Base-by-base conservation (phyloP, 2,888 invertebrate species). In the Hyposoter didymator region DNA sequence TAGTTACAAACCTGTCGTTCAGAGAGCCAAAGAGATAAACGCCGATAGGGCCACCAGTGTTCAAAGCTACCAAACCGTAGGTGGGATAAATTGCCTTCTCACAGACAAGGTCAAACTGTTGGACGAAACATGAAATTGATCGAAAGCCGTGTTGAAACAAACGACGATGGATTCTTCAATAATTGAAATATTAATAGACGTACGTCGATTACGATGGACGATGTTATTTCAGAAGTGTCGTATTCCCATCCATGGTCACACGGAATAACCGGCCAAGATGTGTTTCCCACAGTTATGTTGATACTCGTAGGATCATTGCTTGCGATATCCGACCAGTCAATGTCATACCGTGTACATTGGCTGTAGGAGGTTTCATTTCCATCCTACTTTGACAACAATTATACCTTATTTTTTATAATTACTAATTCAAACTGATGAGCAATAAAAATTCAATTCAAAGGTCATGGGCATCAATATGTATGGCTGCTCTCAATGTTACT, bases 51-150 rank as follows among this genome's bases (percentile, higher is more conserved):
- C 98, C 98, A 69, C 98, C 98, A 49, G 97, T 95, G 92, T 98
- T 98, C 78, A 98, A 95, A 4, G 98, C 97, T 0, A 97, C 97
- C 88, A 98, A 94, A 8, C 98, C 98, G 78, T 98, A 95, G 0
- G 98, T 98, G 3, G 98, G 98, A 94, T 98, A 98, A 89, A 98
- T 97, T 87, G 97, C 97, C 89, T 96, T 96, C 81, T 97, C 97
- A 93, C 98, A 98, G 67, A 98, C 98, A 91, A 99, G 95, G 94
- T 98, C 96, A 94, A 98, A 98, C 98, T 98, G 95, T 52, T 19
- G 12, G 22, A 89, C 14, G 35, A 59, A 59, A 73, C 19, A 35
- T 19, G 17, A 59, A 17, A 39, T 43, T 6, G 19, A 45, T 22
- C 17, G 45, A 28, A 28, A 22, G 19, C 19, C 52, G 4, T 52